phyloP scores from a whole-genome alignment of 2,113 vertebrate genomes.

The Hippocampus barbouri region DNA sequence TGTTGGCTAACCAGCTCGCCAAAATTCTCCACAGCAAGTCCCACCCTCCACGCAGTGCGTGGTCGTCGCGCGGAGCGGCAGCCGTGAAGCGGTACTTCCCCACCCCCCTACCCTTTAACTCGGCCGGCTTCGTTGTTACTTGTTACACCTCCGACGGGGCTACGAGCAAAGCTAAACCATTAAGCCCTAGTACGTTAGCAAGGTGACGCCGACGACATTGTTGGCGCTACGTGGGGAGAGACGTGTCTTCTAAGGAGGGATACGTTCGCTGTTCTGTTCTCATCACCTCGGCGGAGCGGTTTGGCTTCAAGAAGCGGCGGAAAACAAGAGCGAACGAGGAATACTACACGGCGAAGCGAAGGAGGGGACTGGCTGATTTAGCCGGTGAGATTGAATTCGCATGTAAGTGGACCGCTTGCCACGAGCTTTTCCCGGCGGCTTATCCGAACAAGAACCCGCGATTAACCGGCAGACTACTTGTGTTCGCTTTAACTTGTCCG shows the following conservation, averaged over 20 bases:
- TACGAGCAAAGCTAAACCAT: not conserved
- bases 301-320: slow-evolving; percentile 55
- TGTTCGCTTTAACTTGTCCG: slow-evolving; percentile 26
- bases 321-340: slow-evolving; percentile 56
- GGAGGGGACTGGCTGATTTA: slow-evolving; percentile 63
- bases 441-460: slow-evolving; percentile 8
- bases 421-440: slow-evolving; percentile 19
- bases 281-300: slow-evolving; percentile 52
- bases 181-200: slow-evolving; percentile 15
- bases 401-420: slow-evolving; percentile 57
- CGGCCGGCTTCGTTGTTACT: slow-evolving; percentile 39
- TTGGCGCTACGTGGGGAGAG: slow-evolving; percentile 25
- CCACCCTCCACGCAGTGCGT: slow-evolving; percentile 61
- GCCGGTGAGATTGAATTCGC: slow-evolving; percentile 57
- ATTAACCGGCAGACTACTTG: slow-evolving; percentile 26
- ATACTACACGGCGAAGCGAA: slow-evolving; percentile 43
- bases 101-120: slow-evolving; percentile 22
- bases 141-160: slow-evolving; percentile 24
- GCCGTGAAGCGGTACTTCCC: slow-evolving; percentile 33
- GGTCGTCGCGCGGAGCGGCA: slow-evolving; percentile 54
- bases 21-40: slow-evolving; percentile 46
- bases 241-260: slow-evolving; percentile 39
- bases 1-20: slow-evolving; percentile 43
- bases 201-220: slow-evolving; percentile 23
- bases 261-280: slow-evolving; percentile 27